A percentile compares a stretch with the other conserved stretches of the same genome.
Conservation (phyloP, 2,888 invertebrate species). For the Aphidius colemani region DNA sequence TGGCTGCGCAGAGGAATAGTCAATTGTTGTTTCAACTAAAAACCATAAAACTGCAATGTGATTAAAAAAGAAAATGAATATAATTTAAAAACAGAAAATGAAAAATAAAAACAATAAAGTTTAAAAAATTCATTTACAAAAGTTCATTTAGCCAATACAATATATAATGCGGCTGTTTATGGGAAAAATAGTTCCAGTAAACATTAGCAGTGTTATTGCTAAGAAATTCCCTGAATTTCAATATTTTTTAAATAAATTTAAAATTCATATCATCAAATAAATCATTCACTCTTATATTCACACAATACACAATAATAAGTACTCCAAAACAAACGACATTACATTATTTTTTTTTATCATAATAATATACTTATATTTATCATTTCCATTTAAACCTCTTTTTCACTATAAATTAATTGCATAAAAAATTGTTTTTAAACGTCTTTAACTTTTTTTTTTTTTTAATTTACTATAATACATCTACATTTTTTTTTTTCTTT, state of each 20-base stretch:
- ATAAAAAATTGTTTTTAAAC: conserved; percentile 50
- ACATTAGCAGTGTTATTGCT: conserved; percentile 19
- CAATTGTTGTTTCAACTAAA: no score
- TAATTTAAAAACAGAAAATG: no score
- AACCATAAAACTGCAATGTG: no score
- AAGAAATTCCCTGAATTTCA: conserved; percentile 7
- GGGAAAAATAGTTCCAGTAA: no score
- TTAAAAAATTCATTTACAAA: no score
- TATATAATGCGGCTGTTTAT: no score
- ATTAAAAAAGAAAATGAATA: no score
- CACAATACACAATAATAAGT: no score
- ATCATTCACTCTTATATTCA: background rate
- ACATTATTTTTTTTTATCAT: conserved; percentile 39
- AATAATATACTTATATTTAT: conserved; percentile 10
- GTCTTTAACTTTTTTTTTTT: background rate
- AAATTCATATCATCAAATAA: background rate
- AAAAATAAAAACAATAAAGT: no score
- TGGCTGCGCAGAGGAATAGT: no score
- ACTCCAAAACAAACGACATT: conserved; percentile 45
- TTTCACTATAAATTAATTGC: conserved; percentile 58
- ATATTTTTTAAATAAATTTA: conserved; percentile 4
- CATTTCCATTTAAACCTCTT: conserved; percentile 26
- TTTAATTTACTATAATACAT: conserved; percentile 57
- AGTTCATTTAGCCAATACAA: no score
- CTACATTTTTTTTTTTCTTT: conserved; percentile 41